These are phyloP conservation scores for Melanotaenia duboulayi DNA, from an alignment of 2,113 vertebrate genomes.

Conservation along the genomic window DNA sequence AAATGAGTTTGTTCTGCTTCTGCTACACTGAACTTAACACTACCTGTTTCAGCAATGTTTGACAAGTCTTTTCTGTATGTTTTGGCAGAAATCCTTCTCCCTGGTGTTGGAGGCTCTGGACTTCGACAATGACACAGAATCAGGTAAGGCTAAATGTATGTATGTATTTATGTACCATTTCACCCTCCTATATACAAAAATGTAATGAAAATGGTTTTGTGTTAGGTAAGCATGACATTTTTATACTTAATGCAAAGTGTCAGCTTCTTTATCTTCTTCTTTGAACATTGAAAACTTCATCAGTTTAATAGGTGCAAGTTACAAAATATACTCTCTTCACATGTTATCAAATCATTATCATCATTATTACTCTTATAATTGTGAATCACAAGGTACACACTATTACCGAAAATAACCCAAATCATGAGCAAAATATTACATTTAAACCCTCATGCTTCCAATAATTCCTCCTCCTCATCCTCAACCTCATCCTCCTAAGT, in stretches of 20 bases:
- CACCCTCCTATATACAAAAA: neutral
- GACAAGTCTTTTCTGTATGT: conserved; percentile 4
- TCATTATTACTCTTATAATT: neutral
- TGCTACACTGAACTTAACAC: neutral
- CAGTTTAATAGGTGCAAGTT: too few relatives aligned
- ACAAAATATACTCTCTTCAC: neutral
- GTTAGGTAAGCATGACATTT: neutral
- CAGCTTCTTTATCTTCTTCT: neutral
- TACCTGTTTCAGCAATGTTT: neutral
- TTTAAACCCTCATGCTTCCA: too few relatives aligned
- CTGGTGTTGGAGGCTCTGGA: conserved; percentile 83
- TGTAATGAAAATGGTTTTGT: neutral
- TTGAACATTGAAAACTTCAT: neutral
- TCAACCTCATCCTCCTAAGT: too few relatives aligned
- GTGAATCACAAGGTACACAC: too few relatives aligned
- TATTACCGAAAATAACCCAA: too few relatives aligned
- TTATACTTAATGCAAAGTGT: neutral
- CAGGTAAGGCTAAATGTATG: conserved; percentile 64
- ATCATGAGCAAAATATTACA: too few relatives aligned
- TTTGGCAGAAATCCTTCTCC: conserved; percentile 82
- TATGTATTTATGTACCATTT: neutral
- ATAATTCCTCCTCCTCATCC: too few relatives aligned
- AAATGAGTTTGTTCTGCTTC: neutral
- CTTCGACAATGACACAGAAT: conserved; percentile 77
- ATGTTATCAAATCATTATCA: neutral